A percentile compares a stretch with the other conserved stretches of the same genome.
Conservation (phyloP, 2,113 vertebrate species). For the Ursus arctos region DNA sequence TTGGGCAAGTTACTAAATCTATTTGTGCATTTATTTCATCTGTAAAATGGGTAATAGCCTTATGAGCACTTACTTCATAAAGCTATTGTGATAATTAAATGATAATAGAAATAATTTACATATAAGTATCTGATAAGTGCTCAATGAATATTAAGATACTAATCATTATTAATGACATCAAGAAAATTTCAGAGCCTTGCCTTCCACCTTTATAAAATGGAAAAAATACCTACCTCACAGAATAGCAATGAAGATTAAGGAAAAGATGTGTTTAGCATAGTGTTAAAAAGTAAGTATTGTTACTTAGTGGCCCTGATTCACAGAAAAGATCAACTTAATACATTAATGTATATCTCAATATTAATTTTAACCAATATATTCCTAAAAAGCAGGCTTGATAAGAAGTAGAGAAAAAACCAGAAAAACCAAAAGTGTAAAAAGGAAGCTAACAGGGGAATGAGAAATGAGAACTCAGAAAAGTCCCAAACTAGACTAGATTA, state of each 20-base stretch:
- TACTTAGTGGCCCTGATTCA: neutral
- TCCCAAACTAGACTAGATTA: slow-evolving; percentile 16
- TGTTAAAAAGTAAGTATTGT: slow-evolving; percentile 5
- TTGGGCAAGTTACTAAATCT: slow-evolving; percentile 38
- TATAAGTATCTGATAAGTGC: neutral
- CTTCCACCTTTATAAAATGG: neutral
- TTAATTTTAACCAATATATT: neutral
- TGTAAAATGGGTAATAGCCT: slow-evolving; percentile 39
- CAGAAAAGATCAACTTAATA: slow-evolving; percentile 44
- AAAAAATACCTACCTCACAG: slow-evolving; percentile 3
- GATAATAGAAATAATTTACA: slow-evolving; percentile 10
- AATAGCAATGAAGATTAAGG: neutral
- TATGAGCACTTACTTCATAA: slow-evolving; percentile 19
- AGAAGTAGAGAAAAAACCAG: neutral
- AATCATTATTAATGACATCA: slow-evolving; percentile 15
- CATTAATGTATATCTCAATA: slow-evolving; percentile 23
- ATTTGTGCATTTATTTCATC: neutral
- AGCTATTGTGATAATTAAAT: neutral
- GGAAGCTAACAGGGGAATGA: neutral
- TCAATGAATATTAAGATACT: slow-evolving; percentile 37
- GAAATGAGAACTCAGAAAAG: slow-evolving; percentile 4
- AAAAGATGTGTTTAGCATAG: slow-evolving; percentile 41
- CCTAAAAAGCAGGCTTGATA: slow-evolving; percentile 35
- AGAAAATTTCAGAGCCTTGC: slow-evolving; percentile 23
- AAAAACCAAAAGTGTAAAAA: neutral